Evolutionary conservation across 2,888 invertebrate genomes (phyloP).

Genomic region (Callosobruchus maculatus): DNA sequence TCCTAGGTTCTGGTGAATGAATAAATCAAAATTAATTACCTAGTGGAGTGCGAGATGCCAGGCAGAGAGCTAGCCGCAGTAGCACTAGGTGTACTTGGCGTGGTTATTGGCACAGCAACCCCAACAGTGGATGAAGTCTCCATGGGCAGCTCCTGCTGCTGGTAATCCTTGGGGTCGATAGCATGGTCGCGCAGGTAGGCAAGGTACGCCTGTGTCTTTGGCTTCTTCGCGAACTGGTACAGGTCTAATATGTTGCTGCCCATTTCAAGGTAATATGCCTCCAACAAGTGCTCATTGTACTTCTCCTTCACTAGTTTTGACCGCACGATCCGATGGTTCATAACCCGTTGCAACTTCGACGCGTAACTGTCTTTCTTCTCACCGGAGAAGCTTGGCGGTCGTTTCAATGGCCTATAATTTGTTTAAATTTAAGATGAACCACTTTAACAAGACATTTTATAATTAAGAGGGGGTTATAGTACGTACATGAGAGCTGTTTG

Average conservation of each 20-base stretch:
- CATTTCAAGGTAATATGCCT: constrained; percentile 82
- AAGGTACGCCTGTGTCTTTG: constrained; percentile 70
- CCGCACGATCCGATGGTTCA: constrained; percentile 68
- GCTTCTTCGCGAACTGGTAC: constrained; percentile 77
- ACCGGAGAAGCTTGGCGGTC: constrained; percentile 47
- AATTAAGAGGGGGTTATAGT: no score
- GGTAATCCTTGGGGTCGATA: constrained; percentile 41
- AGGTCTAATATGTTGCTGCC: constrained; percentile 89
- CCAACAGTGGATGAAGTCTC: constrained; percentile 35
- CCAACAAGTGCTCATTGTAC: constrained; percentile 75
- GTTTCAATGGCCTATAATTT: constrained; percentile 43
- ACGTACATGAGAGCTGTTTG: no score
- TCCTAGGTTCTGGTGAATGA: no score
- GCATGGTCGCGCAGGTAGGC: constrained; percentile 67
- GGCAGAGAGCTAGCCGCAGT: constrained; percentile 43
- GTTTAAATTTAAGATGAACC: no score
- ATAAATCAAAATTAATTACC: not conserved
- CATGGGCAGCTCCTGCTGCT: constrained; percentile 38
- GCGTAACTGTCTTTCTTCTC: constrained; percentile 53
- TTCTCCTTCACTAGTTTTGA: constrained; percentile 68
- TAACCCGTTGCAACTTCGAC: constrained; percentile 62
- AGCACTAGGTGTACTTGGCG: constrained; percentile 41
- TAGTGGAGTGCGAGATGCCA: constrained; percentile 37
- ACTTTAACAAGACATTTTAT: no score
- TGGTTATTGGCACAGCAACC: constrained; percentile 28